Evolutionary conservation across 2,888 invertebrate genomes (phyloP).

Genomic region (Acrobasis repandana): DNA sequence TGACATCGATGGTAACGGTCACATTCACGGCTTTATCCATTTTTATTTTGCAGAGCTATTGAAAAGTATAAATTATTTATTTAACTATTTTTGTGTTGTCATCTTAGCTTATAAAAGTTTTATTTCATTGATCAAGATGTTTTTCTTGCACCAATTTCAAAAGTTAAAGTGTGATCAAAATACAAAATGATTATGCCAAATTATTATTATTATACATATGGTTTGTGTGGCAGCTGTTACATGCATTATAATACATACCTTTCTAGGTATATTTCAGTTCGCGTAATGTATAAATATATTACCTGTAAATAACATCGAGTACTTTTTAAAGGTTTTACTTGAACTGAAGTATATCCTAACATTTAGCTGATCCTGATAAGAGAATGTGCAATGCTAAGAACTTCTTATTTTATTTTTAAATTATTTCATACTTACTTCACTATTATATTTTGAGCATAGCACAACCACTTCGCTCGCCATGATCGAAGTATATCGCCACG

Average conservation of each 20-base stretch:
- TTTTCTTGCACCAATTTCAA: conserved; percentile 75
- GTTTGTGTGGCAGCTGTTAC: conserved; percentile 79
- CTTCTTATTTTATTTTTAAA: conserved; percentile 76
- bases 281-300: conserved; percentile 30
- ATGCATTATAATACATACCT: conserved; percentile 69
- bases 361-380: conserved; percentile 75
- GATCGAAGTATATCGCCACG: conserved; percentile 52
- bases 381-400: conserved; percentile 81
- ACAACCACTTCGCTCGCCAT: conserved; percentile 57
- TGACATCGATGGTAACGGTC: conserved; percentile 10
- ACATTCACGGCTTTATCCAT: conserved; percentile 3
- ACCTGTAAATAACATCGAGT: too few species aligned
- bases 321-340: conserved; percentile 30
- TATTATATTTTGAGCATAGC: conserved; percentile 66
- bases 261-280: conserved; percentile 71
- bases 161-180: conserved; percentile 37
- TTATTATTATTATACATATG: conserved; percentile 54
- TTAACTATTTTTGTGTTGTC: conserved; percentile 3
- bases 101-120: conserved; percentile 2
- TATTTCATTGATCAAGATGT: conserved; percentile 27
- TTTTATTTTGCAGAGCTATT: conserved; percentile 10
- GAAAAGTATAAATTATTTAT: neutral
- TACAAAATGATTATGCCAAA: conserved; percentile 46
- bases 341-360: conserved; percentile 69
- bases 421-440: conserved; percentile 73